Evolutionary conservation across 2,888 invertebrate species (phyloP), one percentile per base, ranked within the genome.

Genomic region (Caenorhabditis drosophilae): DNA sequence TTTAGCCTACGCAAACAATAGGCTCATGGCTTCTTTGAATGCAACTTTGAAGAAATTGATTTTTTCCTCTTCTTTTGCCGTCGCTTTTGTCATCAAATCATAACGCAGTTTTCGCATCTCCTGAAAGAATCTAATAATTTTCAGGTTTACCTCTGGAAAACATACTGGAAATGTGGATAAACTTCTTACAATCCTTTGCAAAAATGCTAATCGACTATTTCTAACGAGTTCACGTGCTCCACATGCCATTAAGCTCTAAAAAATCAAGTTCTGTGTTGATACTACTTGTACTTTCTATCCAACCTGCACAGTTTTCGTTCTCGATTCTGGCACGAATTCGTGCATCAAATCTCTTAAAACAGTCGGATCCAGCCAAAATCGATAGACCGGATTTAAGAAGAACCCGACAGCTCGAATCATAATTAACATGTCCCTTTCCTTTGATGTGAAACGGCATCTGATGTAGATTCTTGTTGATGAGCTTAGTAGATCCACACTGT

Each of bases 261-360:
- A n/a, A 46, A 35, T 16, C 40, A 20, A 9, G 40, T 31, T 31
- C 12, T 31, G 16, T 56, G 2, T 63, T 12, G 26, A 40, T 20
- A 15, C 9, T 22, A 45, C n/a, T n/a, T n/a, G n/a, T n/a, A n/a
- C n/a, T n/a, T n/a, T n/a, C n/a, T n/a, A n/a, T n/a, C n/a, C n/a
- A n/a, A 69, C 57, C 49, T 66, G 67, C 3, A 74, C 73, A 1
- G 76, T 76, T 42, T 76, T 76, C 40, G 56, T 69, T 9, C 74
- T 38, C 22, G 68, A 58, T 47, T 68, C 80, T n/a, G 81, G 81
- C 1, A 80, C 78, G 27, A 74, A 74, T 44, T 80, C 78, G 54
- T 82, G 81, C 82, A 82, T 82, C 22, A 82, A 67, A 45, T 80
- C 78, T 2, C 82, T 58, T 25, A 82, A 67, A 11, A 81, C 82